These are phyloP conservation scores for Lagocephalus sceleratus DNA, from an alignment of 2,797 vertebrate species.

Conservation along the genomic window DNA sequence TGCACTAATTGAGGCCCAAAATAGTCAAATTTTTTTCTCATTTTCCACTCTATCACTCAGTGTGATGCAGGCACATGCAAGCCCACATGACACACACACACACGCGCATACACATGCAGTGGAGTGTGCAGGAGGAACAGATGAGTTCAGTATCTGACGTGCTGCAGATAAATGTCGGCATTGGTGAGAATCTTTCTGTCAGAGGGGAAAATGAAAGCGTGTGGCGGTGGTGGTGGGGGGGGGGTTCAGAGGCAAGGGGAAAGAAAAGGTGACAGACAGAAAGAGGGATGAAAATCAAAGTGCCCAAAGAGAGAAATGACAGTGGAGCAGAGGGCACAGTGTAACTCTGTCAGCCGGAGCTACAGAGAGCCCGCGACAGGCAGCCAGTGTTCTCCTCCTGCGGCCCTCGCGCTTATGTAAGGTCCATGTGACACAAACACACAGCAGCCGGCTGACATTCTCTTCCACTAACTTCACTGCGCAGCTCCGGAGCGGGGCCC, in stretches of 20 bases:
- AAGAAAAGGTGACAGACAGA: slow-evolving; percentile 17
- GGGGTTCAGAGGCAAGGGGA: no score
- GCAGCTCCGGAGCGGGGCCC: slow-evolving; percentile 10
- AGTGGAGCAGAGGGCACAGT: slow-evolving; percentile 16
- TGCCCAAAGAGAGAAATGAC: slow-evolving; percentile 28
- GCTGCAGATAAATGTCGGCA: slow-evolving; percentile 60
- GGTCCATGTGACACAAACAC: slow-evolving; percentile 50
- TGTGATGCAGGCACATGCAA: slow-evolving; percentile 1
- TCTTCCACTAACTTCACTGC: slow-evolving; percentile 25
- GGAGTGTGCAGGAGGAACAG: slow-evolving; percentile 34
- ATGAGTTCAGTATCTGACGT: slow-evolving; percentile 61
- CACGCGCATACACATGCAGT: slow-evolving; percentile 11
- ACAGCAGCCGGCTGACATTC: slow-evolving; percentile 29
- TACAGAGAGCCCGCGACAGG: slow-evolving; percentile 29
- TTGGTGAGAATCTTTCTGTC: slow-evolving; percentile 34
- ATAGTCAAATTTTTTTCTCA: no score
- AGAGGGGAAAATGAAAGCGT: slow-evolving; percentile 39
- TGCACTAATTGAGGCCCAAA: no score
- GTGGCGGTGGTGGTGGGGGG: no score
- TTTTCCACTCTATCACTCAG: no score
- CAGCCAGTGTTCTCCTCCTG: slow-evolving; percentile 48
- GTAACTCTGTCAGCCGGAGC: slow-evolving; percentile 48
- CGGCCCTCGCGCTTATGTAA: slow-evolving; percentile 58
- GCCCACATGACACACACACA: slow-evolving; percentile 12
- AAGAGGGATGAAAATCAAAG: slow-evolving; percentile 11